Base-by-base conservation (phyloP, 2,888 invertebrate species). In the Acleris cristana region DNA sequence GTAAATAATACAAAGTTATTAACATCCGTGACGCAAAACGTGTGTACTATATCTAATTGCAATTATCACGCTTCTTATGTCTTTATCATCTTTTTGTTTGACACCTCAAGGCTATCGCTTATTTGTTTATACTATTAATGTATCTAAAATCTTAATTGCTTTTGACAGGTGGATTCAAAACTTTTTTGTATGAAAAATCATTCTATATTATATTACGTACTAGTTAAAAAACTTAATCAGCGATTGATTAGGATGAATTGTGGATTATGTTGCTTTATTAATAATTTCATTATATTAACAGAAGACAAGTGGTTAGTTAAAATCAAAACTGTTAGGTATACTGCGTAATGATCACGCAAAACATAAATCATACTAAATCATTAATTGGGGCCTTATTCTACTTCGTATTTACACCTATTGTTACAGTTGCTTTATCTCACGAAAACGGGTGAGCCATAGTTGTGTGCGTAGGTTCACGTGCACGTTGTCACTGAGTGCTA, bases 211-310 rank as follows among this genome's bases (percentile, higher is more conserved):
- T 21, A 55, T 40, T 64, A 51, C 34, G 0, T 34, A 18, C 18
- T 23, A 18, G 48, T 48, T 40, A 14, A 48, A 48, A 48, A 48
- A 56, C 56, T 16, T 52, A 62, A 52, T 48, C 21, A 56, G 30
- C 55, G 40, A 61, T 54, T 58, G 57, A 58, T 53, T 63, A 40
- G 53, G 67, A 58, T 58, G 57, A 54, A 63, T 58, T 67, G 48
- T 53, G 12, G 56, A 4, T 34, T 8, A 53, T 54, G 45, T 44
- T 48, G 45, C 23, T 34, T 52, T 16, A 66, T 34, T 61, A 61
- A 66, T 61, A 56, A 62, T 66, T 53, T 63, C 16, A 62, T 62
- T 21, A 57, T 18, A 52, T 45, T 21, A 30, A 61, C 57, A 57
- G 56, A 30, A 10, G 19, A 16, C 14, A 8, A 53, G 66, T 40